phyloP scores from a whole-genome alignment of 2,888 invertebrate genomes.

The Amiota minor region DNA sequence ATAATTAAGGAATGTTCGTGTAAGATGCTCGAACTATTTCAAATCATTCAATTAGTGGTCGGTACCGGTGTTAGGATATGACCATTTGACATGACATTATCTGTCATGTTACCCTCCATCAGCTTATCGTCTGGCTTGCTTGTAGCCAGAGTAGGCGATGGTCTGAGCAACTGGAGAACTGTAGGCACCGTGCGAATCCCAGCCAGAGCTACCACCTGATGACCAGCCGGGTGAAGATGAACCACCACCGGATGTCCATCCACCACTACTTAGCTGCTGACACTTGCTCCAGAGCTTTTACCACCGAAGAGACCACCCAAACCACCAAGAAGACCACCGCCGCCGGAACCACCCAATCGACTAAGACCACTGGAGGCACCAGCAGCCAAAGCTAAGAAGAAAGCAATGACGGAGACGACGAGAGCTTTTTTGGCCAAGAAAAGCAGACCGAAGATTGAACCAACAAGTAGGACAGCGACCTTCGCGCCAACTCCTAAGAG shows the following conservation, averaged over 20 bases:
- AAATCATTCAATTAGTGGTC: slow-evolving; percentile 44
- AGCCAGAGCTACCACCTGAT: slow-evolving; percentile 67
- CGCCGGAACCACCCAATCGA: slow-evolving; percentile 63
- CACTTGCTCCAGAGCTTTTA: slow-evolving; percentile 66
- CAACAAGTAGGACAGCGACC: slow-evolving; percentile 75
- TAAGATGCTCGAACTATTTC: slow-evolving; percentile 50
- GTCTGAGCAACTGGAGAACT: slow-evolving; percentile 75
- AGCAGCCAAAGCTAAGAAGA: slow-evolving; percentile 77
- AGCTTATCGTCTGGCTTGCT: slow-evolving; percentile 71
- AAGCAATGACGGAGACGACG: slow-evolving; percentile 77
- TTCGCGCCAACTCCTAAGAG: slow-evolving; percentile 78
- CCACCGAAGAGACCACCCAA: slow-evolving; percentile 69
- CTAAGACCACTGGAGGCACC: slow-evolving; percentile 70
- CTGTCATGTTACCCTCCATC: slow-evolving; percentile 27
- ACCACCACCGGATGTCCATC: slow-evolving; percentile 68
- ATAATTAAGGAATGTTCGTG: slow-evolving; percentile 50
- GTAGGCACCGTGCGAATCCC: slow-evolving; percentile 75
- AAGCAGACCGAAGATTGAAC: slow-evolving; percentile 77
- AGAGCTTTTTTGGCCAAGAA: slow-evolving; percentile 80
- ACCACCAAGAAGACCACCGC: slow-evolving; percentile 64
- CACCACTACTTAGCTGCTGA: slow-evolving; percentile 54
- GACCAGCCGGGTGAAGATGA: slow-evolving; percentile 65
- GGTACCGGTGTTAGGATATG: background rate
- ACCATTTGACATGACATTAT: background rate
- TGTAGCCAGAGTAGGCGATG: slow-evolving; percentile 75